Evolutionary conservation across 30 jellyfish, hydroid and myxozoan species (phyloP).

Genomic region (Catostylus mosaicus): DNA sequence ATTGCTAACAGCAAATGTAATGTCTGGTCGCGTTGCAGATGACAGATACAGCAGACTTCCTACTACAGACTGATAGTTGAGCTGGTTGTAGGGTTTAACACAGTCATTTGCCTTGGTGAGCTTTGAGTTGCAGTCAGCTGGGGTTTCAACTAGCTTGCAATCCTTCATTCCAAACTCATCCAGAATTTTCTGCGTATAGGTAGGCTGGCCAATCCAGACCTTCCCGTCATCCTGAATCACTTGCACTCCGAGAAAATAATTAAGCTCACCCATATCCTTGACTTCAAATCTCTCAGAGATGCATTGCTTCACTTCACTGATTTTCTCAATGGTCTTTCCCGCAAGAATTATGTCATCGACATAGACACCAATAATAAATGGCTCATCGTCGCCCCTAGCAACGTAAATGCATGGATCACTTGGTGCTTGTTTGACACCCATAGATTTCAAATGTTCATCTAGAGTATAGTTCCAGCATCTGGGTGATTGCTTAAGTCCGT

Average conservation of each 20-base stretch:
- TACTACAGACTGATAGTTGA: neutral
- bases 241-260: neutral
- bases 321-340: neutral
- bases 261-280: neutral
- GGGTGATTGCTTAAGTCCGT: neutral
- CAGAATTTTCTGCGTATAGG: neutral
- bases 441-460: neutral
- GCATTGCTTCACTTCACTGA: neutral
- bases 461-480: no score
- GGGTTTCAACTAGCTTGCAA: neutral
- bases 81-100: neutral
- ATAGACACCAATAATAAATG: neutral
- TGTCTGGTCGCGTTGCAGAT: slow-evolving; percentile 21
- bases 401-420: neutral
- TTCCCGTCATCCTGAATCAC: neutral
- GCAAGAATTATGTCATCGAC: neutral
- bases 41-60: slow-evolving; percentile 27
- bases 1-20: slow-evolving; percentile 17
- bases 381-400: neutral
- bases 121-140: neutral
- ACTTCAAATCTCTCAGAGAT: neutral
- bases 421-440: neutral
- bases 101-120: neutral
- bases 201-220: neutral
- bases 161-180: neutral